Conservation (phyloP, 2,888 invertebrate genomes). For the Nymphalis c-album region DNA sequence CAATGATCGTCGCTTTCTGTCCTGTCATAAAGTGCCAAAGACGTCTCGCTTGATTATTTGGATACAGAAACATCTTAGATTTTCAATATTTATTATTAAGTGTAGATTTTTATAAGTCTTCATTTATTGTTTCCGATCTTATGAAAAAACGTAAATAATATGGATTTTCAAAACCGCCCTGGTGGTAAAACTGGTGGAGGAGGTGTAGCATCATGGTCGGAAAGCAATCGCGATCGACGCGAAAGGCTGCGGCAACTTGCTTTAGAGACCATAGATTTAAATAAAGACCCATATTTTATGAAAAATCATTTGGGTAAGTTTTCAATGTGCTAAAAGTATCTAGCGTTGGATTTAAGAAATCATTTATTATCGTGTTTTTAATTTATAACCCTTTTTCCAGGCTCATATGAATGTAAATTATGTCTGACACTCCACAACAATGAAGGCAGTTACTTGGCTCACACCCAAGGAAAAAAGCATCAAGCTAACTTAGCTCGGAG, state of each 20-base stretch:
- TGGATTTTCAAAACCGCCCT: slow-evolving; percentile 99
- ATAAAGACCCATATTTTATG: slow-evolving; percentile 99
- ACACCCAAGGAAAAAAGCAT: slow-evolving; percentile 99
- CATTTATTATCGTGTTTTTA: not conserved
- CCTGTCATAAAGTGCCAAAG: too few species aligned
- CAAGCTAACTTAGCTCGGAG: slow-evolving; percentile 98
- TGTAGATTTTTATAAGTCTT: not conserved
- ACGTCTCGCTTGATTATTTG: not conserved
- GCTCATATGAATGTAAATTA: slow-evolving; percentile 99
- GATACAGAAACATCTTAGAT: not conserved
- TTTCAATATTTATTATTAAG: not conserved
- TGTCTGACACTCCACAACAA: slow-evolving; percentile 99
- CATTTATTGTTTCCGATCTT: not conserved
- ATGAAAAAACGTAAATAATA: slow-evolving; percentile 55
- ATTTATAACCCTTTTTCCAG: slow-evolving; percentile 51
- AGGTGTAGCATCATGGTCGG: slow-evolving; percentile 99
- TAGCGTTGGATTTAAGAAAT: not conserved
- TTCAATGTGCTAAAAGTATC: not conserved
- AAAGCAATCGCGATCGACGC: slow-evolving; percentile 97
- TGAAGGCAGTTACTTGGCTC: slow-evolving; percentile 99
- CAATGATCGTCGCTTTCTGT: not conserved
- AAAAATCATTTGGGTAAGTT: slow-evolving; percentile 95
- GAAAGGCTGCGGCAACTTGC: slow-evolving; percentile 97
- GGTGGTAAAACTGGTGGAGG: slow-evolving; percentile 99
- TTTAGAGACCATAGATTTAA: slow-evolving; percentile 98